Evolutionary conservation across 2,113 vertebrate genomes (phyloP), one percentile per base, ranked within the genome.

Genomic region (Ailuropoda melanoleuca): DNA sequence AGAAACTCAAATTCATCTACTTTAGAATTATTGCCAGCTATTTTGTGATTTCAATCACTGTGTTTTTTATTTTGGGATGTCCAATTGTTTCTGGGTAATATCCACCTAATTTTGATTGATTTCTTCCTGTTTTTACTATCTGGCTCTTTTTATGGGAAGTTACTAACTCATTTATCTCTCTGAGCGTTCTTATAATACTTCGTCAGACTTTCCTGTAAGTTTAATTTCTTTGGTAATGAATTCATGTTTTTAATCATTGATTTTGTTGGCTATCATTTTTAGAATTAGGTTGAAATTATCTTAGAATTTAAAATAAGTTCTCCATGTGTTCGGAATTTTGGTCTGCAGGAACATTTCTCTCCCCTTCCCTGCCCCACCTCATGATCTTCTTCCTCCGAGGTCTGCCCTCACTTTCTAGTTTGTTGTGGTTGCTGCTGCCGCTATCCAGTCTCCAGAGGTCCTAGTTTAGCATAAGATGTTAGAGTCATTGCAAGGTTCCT

Each of bases 121-220:
- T 95, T 91, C 37, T 93, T 94, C 58, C 72, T 83, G 39, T 24
- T 93, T 95, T 97, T 58, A 88, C 77, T 91, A 21, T 84, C 64
- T 93, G 62, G n/a, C 12, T 62, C 18, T 88, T 93, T 88, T 72
- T 58, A 78, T 18, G n/a, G 24, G 58, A 86, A 74, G 17, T 66
- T 66, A 83, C 83, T 91, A 88, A 77, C 34, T 72, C 60, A 88
- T 81, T 92, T 78, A 23, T 87, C n/a, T 90, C 39, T 86, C 29
- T 60, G 64, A 94, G 53, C 37, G 9, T 93, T 93, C n/a, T 55
- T 83, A 26, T 74, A 39, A 89, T 58, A 78, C 60, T 81, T 58
- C 43, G 46, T 48, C 74, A 89, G 39, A 34, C 9, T 78, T 83
- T 68, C 56, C 10, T 26, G 84, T 83, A 56, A 62, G 55, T n/a